Percentiles rank a stretch among this genome's conserved stretches.
phyloP scores from a whole-genome alignment of 2,888 invertebrate genomes.

The Polydrusus cervinus region DNA sequence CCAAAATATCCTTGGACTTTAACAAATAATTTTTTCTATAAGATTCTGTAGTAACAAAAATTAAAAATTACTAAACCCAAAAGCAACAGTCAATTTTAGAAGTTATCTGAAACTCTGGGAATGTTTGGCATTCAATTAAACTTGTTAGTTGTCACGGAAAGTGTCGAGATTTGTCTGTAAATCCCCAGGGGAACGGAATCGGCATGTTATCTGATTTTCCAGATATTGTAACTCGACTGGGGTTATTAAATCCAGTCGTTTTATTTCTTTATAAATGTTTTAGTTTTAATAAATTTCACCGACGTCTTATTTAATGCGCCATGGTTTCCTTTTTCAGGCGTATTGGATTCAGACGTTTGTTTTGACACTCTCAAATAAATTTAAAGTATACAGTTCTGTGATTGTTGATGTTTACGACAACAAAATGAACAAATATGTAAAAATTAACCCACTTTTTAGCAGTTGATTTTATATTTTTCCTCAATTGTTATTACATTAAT shows the following conservation, averaged over 20 bases:
- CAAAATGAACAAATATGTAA: too few species aligned
- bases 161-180: conserved; percentile 67
- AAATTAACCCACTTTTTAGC: too few species aligned
- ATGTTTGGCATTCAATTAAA: conserved; percentile 69
- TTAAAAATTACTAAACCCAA: conserved; percentile 25
- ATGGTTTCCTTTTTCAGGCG: background rate
- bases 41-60: conserved; percentile 8
- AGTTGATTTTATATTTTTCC: too few species aligned
- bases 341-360: too few species aligned
- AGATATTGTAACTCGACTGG: conserved; percentile 46
- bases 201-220: conserved; percentile 45
- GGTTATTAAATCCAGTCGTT: conserved; percentile 43
- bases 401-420: too few species aligned
- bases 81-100: conserved; percentile 42
- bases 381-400: too few species aligned
- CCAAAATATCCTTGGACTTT: too few species aligned
- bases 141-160: conserved; percentile 66
- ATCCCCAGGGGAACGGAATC: conserved; percentile 59
- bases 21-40: too few species aligned
- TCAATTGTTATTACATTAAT: too few species aligned
- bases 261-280: conserved; percentile 27
- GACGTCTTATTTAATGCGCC: background rate
- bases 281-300: background rate
- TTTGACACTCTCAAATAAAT: too few species aligned
- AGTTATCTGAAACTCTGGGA: conserved; percentile 57